phyloP scores from a whole-genome alignment of 2,797 vertebrate species.

The Odontamblyopus rebecca region DNA sequence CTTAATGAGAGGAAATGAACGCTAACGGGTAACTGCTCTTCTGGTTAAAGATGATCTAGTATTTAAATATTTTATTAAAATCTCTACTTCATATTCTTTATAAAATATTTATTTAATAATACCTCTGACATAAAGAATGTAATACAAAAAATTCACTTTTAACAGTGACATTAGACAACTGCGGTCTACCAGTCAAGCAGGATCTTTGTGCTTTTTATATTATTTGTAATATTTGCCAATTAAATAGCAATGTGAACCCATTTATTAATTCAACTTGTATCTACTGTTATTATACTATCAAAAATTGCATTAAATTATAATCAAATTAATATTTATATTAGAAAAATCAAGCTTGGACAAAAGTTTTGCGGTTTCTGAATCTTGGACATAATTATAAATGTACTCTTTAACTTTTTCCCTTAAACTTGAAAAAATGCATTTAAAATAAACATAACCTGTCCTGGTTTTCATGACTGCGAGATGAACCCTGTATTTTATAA shows the following conservation, averaged over 20 bases:
- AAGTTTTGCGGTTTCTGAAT: too few relatives aligned
- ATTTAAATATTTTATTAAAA: not conserved
- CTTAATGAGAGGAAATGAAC: constrained; percentile 23
- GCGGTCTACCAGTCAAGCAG: not conserved
- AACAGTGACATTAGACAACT: not conserved
- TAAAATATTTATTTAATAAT: not conserved
- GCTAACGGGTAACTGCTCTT: constrained; percentile 8
- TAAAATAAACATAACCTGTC: not conserved
- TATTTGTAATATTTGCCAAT: not conserved
- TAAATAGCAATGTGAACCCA: not conserved
- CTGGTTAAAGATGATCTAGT: constrained; percentile 7
- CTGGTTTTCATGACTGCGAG: not conserved
- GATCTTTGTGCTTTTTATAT: not conserved
- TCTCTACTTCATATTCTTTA: not conserved
- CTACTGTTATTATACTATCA: not conserved
- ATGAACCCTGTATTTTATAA: constrained; percentile 6
- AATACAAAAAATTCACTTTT: not conserved
- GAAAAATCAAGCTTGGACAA: too few relatives aligned
- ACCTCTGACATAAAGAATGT: not conserved
- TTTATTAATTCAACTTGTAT: not conserved
- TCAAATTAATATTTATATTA: not conserved
- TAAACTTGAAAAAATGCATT: not conserved
- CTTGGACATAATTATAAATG: not conserved
- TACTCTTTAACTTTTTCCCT: not conserved
- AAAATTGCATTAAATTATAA: not conserved